A percentile compares a stretch with the other conserved stretches of the same genome.
Evolutionary conservation across 2,113 vertebrate species (phyloP).

Genomic region (Bubo bubo): DNA sequence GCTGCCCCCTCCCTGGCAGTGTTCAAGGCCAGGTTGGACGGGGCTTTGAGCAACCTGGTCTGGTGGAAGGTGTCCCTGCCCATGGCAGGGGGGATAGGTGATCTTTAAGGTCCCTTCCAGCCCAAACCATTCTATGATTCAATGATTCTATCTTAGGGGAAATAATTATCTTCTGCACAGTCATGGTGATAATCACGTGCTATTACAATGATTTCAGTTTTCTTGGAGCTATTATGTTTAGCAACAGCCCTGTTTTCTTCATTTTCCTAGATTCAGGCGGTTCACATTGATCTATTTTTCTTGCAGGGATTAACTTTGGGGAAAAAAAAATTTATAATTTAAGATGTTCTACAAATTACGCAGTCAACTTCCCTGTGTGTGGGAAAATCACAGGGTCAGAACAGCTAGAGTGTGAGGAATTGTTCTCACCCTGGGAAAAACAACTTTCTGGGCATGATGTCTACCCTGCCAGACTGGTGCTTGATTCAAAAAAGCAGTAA

Average conservation of each 20-base stretch:
- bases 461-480: not conserved
- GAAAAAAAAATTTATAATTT: not conserved
- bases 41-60: too few species aligned
- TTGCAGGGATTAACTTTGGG: not conserved
- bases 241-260: not conserved
- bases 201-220: not conserved
- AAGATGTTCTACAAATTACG: not conserved
- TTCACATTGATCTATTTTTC: constrained; percentile 14
- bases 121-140: too few species aligned
- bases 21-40: too few species aligned
- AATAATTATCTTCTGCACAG: not conserved
- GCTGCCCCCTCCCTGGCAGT: too few species aligned
- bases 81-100: too few species aligned
- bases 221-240: not conserved
- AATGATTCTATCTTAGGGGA: not conserved
- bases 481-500: not conserved
- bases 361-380: not conserved
- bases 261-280: not conserved
- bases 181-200: not conserved
- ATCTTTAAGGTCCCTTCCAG: too few species aligned
- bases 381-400: constrained; percentile 19
- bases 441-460: not conserved
- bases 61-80: too few species aligned
- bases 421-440: constrained; percentile 42
- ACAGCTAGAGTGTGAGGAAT: not conserved